Evolutionary conservation across 2,113 vertebrate species (phyloP).

Genomic region (Myrmophylax atrothorax): DNA sequence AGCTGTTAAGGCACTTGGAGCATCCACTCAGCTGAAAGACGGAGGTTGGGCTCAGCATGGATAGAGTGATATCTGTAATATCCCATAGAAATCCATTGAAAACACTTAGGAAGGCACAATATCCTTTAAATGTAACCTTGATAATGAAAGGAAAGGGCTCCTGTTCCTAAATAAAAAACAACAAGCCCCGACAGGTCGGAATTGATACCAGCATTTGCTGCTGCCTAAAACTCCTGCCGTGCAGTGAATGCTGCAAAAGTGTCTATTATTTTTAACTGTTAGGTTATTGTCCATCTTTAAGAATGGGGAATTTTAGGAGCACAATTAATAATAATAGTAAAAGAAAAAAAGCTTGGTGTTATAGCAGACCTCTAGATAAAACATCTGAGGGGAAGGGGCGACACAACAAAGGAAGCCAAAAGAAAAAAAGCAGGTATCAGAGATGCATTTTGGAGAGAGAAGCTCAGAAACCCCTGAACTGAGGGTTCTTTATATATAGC

Average conservation of each 20-base stretch:
- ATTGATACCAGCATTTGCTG: slow-evolving; percentile 22
- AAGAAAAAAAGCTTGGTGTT: background rate
- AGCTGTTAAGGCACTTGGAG: background rate
- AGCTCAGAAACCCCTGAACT: slow-evolving; percentile 23
- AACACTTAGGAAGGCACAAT: slow-evolving; percentile 41
- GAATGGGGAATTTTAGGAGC: background rate
- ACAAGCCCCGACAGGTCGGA: slow-evolving; percentile 30
- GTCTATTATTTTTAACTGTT: slow-evolving; percentile 50
- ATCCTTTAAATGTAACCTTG: slow-evolving; percentile 59
- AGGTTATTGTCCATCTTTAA: slow-evolving; percentile 38
- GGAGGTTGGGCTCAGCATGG: background rate
- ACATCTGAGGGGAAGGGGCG: background rate
- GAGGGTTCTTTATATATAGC: slow-evolving; percentile 59
- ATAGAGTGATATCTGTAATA: slow-evolving; percentile 49
- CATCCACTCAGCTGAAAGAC: background rate
- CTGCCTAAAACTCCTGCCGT: slow-evolving; percentile 19
- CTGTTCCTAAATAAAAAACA: slow-evolving; percentile 61
- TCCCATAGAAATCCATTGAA: slow-evolving; percentile 37
- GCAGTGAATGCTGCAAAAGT: slow-evolving; percentile 19
- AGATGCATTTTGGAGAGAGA: background rate
- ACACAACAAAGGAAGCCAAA: background rate
- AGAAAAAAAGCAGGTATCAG: background rate
- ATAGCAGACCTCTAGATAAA: background rate
- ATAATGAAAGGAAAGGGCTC: slow-evolving; percentile 58
- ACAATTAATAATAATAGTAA: slow-evolving; percentile 39